Conservation (phyloP, 2,113 vertebrate species). For the Beaufortia kweichowensis region DNA sequence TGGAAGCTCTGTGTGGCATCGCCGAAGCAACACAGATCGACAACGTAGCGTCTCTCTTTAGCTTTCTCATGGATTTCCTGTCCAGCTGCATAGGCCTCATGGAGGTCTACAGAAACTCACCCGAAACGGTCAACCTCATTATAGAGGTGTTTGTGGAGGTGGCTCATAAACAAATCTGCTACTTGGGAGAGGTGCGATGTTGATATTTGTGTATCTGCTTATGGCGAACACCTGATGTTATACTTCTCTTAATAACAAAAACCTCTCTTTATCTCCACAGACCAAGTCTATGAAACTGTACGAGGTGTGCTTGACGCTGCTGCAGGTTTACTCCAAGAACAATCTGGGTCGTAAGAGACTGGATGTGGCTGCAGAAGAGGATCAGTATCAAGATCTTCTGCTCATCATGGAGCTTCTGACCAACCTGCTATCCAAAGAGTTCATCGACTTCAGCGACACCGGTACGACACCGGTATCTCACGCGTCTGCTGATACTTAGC, state of each 20-base stretch:
- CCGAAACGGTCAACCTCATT: constrained; percentile 97
- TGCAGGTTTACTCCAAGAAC: constrained; percentile 98
- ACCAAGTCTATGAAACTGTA: constrained; percentile 98
- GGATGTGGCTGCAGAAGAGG: constrained; percentile 92
- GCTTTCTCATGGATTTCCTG: constrained; percentile 97
- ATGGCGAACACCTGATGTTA: too few relatives aligned
- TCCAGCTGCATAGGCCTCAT: constrained; percentile 97
- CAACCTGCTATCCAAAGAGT: constrained; percentile 97
- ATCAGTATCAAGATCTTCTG: constrained; percentile 98
- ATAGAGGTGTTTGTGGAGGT: constrained; percentile 99
- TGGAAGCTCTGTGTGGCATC: constrained; percentile 96
- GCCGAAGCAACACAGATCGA: constrained; percentile 98
- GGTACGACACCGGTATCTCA: constrained; percentile 71
- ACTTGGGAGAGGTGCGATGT: constrained; percentile 93
- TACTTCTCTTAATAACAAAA: too few relatives aligned
- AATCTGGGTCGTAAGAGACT: constrained; percentile 88
- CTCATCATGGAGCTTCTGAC: constrained; percentile 99
- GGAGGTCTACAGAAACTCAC: constrained; percentile 98
- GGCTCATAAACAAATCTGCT: constrained; percentile 99
- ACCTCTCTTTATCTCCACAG: constrained; percentile 67
- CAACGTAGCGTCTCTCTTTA: constrained; percentile 95
- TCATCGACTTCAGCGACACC: constrained; percentile 98
- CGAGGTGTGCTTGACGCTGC: constrained; percentile 93
- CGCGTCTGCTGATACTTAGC: background rate
- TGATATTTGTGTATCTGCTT: too few relatives aligned